Base-by-base conservation (phyloP, 1,140 invertebrate genomes). In the Rhizoglyphus robini region DNA sequence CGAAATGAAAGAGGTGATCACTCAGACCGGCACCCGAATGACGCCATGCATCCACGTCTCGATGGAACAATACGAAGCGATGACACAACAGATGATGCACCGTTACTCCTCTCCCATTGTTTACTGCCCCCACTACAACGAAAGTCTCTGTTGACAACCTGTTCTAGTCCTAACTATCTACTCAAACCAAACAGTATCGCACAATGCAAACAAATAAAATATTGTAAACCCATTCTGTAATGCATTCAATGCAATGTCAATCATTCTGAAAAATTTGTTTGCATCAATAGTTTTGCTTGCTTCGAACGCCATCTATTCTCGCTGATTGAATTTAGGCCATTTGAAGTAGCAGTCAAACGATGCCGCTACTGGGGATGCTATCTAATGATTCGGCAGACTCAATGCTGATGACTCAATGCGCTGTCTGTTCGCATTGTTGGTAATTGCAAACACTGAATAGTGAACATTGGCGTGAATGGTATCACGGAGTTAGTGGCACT, bases 21-120 rank as follows among this genome's bases (percentile, higher is more conserved):
- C n/a, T 13, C 54, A 58, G 30, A 27, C 51, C 23, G 20, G 51
- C 20, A 32, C 23, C 8, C 23, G 20, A 54, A 32, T 32, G 58
- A 23, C 58, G 27, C 58, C 58, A 38, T 60, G 58, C 36, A 27
- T 60, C 13, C 58, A 60, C 27, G 58, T 60, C 13, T 29, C 15
- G 15, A 60, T 60, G 58, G 58, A 60, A 60, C 58, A 60, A 46
- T 60, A 60, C 29, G 58, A 60, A 46, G 30, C 58, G 3, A 60
- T 60, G 58, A 60, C 58, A 20, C 58, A 60, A 46, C 58, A 60
- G 29, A 60, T 60, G 58, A 27, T 60, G 15, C 15, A 60, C 27
- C 27, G 58, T 18, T 60, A 60, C 29, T 60, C 58, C 11, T 60
- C 58, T 34, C 58, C 58, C 1, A 46, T 60, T 32, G 58, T 60